A percentile compares a stretch with the other conserved stretches of the same genome.
Conservation (phyloP, 1,140 invertebrate species). For the Periplaneta americana region DNA sequence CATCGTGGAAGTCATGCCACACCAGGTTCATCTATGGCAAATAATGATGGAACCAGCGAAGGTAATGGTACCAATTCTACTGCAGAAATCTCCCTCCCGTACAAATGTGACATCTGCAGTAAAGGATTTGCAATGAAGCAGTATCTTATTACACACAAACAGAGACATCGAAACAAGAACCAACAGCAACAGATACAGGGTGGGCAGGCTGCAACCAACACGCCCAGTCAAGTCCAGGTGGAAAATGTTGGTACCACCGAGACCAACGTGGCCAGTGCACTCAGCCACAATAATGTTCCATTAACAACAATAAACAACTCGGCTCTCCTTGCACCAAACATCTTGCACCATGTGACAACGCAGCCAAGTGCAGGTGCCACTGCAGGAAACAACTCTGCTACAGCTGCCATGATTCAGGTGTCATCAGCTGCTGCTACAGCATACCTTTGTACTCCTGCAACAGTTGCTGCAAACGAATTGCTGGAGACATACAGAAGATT, state of each 20-base stretch:
- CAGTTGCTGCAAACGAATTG: slow-evolving; percentile 13
- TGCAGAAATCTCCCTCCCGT: slow-evolving; percentile 38
- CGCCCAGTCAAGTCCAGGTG: slow-evolving; percentile 25
- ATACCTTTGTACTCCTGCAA: slow-evolving; percentile 14
- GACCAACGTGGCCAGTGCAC: background rate
- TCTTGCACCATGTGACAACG: slow-evolving; percentile 12
- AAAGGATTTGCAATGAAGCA: slow-evolving; percentile 47
- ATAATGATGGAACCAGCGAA: background rate
- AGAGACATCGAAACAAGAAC: slow-evolving; percentile 39
- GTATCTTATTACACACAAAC: slow-evolving; percentile 43
- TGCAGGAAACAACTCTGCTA: background rate
- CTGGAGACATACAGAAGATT: slow-evolving; percentile 21
- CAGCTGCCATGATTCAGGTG: slow-evolving; percentile 9
- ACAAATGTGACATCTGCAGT: slow-evolving; percentile 49
- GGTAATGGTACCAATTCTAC: slow-evolving; percentile 5
- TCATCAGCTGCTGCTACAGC: slow-evolving; percentile 14
- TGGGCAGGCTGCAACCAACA: slow-evolving; percentile 35
- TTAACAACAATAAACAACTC: slow-evolving; percentile 18
- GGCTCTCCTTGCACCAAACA: slow-evolving; percentile 15
- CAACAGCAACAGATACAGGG: slow-evolving; percentile 30
- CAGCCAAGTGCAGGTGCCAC: background rate
- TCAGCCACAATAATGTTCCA: background rate
- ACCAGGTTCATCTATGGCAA: slow-evolving; percentile 16
- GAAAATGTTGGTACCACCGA: background rate
- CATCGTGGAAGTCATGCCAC: slow-evolving; percentile 46